A percentile compares a stretch with the other conserved stretches of the same genome.
These are phyloP conservation scores for Drosophila littoralis DNA, from an alignment of 1,140 invertebrate genomes.

Conservation along the genomic window DNA sequence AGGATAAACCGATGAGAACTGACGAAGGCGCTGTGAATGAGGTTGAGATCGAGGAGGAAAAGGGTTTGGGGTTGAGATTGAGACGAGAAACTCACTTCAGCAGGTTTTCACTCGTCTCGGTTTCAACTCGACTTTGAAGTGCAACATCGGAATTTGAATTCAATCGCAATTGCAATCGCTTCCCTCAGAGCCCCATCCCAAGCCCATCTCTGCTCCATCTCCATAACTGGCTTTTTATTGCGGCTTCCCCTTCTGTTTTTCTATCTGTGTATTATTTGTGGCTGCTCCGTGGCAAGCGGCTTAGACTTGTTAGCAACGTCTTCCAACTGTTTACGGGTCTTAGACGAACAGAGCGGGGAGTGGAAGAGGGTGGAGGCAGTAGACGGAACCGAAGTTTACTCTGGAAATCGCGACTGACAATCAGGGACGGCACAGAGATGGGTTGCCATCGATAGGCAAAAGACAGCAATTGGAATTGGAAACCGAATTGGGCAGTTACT, in stretches of 20 bases:
- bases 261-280: constrained; percentile 32
- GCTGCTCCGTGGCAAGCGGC: constrained; percentile 29
- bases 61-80: constrained; percentile 4
- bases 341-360: not conserved
- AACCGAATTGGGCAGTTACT: constrained; percentile 17
- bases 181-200: constrained; percentile 6
- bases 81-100: constrained; percentile 7
- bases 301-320: constrained; percentile 66
- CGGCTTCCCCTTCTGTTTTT: constrained; percentile 42
- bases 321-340: constrained; percentile 31
- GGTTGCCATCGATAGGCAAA: constrained; percentile 30
- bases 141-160: constrained; percentile 69
- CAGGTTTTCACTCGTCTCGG: constrained; percentile 52
- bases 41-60: not conserved
- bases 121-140: constrained; percentile 73
- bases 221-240: constrained; percentile 64
- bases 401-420: constrained; percentile 16
- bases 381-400: not conserved
- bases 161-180: constrained; percentile 67
- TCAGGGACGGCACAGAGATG: constrained; percentile 28
- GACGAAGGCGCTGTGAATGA: constrained; percentile 6
- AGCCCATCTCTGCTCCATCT: not conserved
- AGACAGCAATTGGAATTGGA: constrained; percentile 10
- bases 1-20: constrained; percentile 45
- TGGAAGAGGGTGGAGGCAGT: too few relatives aligned